phyloP scores from a whole-genome alignment of 1,140 invertebrate species.

The Trinorchestia longiramus region DNA sequence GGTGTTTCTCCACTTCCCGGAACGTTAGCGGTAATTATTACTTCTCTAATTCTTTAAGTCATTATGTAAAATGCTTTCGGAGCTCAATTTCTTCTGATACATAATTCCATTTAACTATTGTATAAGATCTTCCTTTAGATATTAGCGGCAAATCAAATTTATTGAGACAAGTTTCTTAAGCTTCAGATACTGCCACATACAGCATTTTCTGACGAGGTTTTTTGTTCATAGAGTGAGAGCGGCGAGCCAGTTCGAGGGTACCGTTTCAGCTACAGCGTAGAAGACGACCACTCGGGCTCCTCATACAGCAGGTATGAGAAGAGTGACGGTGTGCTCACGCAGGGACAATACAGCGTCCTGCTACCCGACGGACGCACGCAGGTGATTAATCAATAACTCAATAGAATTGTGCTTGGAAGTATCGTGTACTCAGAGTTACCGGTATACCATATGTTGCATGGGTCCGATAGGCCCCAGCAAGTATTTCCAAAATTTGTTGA shows the following conservation, averaged over 20 bases:
- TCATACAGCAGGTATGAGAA: constrained; percentile 28
- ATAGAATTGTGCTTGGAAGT: background rate
- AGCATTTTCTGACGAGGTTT: background rate
- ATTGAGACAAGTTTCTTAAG: background rate
- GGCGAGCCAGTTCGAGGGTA: constrained; percentile 10
- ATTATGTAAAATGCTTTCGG: background rate
- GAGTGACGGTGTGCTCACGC: constrained; percentile 53
- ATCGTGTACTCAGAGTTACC: too few species aligned
- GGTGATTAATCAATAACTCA: background rate
- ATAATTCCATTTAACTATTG: background rate
- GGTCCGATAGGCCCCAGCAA: too few species aligned
- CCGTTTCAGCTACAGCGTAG: constrained; percentile 51
- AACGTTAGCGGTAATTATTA: background rate
- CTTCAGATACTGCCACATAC: too few species aligned
- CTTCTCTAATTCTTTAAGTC: background rate
- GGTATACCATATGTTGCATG: too few species aligned
- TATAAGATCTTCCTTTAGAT: background rate
- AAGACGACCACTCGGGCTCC: constrained; percentile 36
- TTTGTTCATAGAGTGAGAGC: background rate
- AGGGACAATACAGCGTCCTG: constrained; percentile 56
- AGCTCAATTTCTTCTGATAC: background rate
- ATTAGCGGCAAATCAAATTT: background rate
- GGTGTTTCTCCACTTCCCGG: background rate
- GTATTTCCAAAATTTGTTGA: too few species aligned
- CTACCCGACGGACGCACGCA: constrained; percentile 56